phyloP scores from a whole-genome alignment of 2,888 invertebrate genomes.

The Oscheius sp. region DNA sequence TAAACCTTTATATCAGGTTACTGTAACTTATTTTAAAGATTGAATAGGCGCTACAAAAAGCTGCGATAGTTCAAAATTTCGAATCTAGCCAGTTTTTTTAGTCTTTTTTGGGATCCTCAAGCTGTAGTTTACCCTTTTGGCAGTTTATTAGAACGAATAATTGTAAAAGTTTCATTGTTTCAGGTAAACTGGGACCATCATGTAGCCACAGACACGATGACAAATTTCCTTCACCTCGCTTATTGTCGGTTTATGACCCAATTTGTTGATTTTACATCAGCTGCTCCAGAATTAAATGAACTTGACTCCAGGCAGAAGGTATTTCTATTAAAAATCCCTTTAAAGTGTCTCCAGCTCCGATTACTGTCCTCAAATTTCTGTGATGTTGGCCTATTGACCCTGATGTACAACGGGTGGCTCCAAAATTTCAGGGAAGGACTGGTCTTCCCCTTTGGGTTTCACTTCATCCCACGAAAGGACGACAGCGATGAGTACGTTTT shows the following conservation, averaged over 20 bases:
- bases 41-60: no score
- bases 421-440: slow-evolving; percentile 26
- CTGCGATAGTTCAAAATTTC: no score
- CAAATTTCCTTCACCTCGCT: neutral
- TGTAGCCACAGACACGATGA: slow-evolving; percentile 4
- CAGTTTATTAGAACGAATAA: no score
- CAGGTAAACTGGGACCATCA: slow-evolving; percentile 20
- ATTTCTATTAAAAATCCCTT: neutral
- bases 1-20: no score
- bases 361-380: slow-evolving; percentile 10
- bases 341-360: slow-evolving; percentile 1
- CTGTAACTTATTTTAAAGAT: no score
- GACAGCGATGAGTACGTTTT: slow-evolving; percentile 18
- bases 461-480: slow-evolving; percentile 9
- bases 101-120: no score
- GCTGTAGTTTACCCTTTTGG: no score
- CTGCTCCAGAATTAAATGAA: slow-evolving; percentile 19
- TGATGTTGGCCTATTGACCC: slow-evolving; percentile 20
- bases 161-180: neutral
- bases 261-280: slow-evolving; percentile 24
- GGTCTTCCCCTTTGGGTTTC: slow-evolving; percentile 28
- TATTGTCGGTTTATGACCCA: slow-evolving; percentile 27
- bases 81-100: no score
- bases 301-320: slow-evolving; percentile 17
- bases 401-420: slow-evolving; percentile 26